Evolutionary conservation across 1,140 invertebrate genomes (phyloP).

Genomic region (Branchinecta lynchi): DNA sequence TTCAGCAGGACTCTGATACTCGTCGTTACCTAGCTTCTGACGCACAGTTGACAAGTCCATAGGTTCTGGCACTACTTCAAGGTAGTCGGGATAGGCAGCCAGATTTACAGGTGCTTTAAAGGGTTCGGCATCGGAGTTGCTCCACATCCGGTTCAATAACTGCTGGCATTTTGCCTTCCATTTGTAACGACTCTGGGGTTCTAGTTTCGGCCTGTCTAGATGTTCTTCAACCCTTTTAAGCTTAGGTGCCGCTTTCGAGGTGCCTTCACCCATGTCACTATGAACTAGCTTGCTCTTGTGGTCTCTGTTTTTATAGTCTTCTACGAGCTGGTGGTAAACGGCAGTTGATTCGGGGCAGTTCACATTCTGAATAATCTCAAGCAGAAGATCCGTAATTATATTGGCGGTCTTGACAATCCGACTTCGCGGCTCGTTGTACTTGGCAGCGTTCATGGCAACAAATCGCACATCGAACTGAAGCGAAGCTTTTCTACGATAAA

Average conservation of each 20-base stretch:
- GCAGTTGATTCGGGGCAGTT: slow-evolving; percentile 47
- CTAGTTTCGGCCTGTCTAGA: slow-evolving; percentile 14
- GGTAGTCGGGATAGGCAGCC: slow-evolving; percentile 53
- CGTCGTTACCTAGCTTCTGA: slow-evolving; percentile 53
- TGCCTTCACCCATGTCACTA: slow-evolving; percentile 14
- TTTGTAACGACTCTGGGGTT: slow-evolving; percentile 12
- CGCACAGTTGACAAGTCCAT: slow-evolving; percentile 61
- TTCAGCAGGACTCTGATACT: slow-evolving; percentile 56
- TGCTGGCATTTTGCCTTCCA: slow-evolving; percentile 31
- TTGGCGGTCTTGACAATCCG: slow-evolving; percentile 77
- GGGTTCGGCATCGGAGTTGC: slow-evolving; percentile 34
- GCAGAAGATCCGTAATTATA: slow-evolving; percentile 71
- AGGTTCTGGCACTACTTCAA: slow-evolving; percentile 36
- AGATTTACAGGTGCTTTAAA: slow-evolving; percentile 55
- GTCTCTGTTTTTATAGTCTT: slow-evolving; percentile 52
- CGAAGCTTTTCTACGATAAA: slow-evolving; percentile 76
- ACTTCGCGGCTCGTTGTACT: slow-evolving; percentile 75
- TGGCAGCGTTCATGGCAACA: slow-evolving; percentile 79
- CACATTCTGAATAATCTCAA: slow-evolving; percentile 48
- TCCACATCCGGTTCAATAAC: slow-evolving; percentile 30
- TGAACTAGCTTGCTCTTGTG: slow-evolving; percentile 40
- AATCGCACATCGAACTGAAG: slow-evolving; percentile 88
- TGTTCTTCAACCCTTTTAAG: slow-evolving; percentile 14
- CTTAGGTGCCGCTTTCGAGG: slow-evolving; percentile 13
- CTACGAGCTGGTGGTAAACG: slow-evolving; percentile 63